Percentiles rank a stretch among this genome's conserved stretches.
Evolutionary conservation across 2,113 vertebrate species (phyloP).

Genomic region (Dolichallabes microphthalmus): DNA sequence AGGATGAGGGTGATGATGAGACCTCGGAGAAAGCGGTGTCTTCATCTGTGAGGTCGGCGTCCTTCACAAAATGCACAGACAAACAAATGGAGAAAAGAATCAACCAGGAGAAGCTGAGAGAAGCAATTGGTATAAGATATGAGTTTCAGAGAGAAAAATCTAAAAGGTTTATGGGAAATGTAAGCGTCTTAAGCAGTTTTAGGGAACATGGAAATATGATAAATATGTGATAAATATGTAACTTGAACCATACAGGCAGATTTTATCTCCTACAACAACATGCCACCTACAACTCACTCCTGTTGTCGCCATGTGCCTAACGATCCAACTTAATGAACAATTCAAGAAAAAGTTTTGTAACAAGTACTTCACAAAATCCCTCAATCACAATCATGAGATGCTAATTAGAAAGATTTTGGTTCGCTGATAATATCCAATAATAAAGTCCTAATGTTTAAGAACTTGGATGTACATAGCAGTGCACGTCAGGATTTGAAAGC

Average conservation of each 20-base stretch:
- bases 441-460: neutral
- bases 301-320: no score
- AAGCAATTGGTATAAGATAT: neutral
- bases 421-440: neutral
- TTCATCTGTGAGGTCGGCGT: constrained; percentile 52
- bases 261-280: neutral
- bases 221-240: neutral
- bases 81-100: constrained; percentile 8
- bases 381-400: neutral
- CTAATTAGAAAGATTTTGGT: neutral
- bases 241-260: neutral
- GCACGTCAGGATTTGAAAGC: neutral
- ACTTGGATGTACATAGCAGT: neutral
- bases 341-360: neutral
- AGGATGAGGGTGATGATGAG: constrained; percentile 30
- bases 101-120: neutral
- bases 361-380: neutral
- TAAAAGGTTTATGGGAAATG: neutral
- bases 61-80: constrained; percentile 45
- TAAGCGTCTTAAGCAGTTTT: neutral
- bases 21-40: constrained; percentile 57
- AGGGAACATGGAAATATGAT: neutral
- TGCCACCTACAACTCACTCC: no score
- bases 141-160: neutral
- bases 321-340: neutral